phyloP scores from a whole-genome alignment of 2,797 vertebrate species.

The Meda fulgida region DNA sequence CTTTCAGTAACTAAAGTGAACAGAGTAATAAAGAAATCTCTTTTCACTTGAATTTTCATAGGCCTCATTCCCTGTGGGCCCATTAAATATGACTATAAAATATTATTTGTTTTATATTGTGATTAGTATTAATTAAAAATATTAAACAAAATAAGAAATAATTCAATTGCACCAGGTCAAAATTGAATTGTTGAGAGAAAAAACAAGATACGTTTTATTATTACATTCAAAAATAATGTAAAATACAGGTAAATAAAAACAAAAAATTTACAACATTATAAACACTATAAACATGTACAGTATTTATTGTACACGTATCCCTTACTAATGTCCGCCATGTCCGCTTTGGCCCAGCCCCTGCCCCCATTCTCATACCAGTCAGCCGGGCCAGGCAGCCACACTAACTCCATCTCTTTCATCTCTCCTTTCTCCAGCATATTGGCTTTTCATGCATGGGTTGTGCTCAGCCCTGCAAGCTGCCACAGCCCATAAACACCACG shows the following conservation, averaged over 20 bases:
- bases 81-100: not conserved
- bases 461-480: slow-evolving; percentile 54
- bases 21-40: not conserved
- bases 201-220: not conserved
- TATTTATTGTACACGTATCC: not conserved
- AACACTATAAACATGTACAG: not conserved
- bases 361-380: slow-evolving; percentile 20
- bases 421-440: slow-evolving; percentile 56
- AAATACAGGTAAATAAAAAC: not conserved
- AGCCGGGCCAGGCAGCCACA: slow-evolving; percentile 4
- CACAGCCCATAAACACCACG: slow-evolving; percentile 32
- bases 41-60: not conserved
- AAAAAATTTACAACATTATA: not conserved
- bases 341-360: not conserved
- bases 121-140: not conserved
- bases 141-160: not conserved
- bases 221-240: not conserved
- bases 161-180: not conserved
- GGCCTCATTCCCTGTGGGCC: not conserved
- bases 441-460: slow-evolving; percentile 62
- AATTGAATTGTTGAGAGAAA: not conserved
- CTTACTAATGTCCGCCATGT: not conserved
- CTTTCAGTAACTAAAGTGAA: not conserved
- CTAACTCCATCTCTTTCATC: slow-evolving; percentile 38
- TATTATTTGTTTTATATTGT: not conserved